These are phyloP conservation scores for Sinhomidia bicolor DNA, from an alignment of 2,888 invertebrate genomes.

Conservation along the genomic window DNA sequence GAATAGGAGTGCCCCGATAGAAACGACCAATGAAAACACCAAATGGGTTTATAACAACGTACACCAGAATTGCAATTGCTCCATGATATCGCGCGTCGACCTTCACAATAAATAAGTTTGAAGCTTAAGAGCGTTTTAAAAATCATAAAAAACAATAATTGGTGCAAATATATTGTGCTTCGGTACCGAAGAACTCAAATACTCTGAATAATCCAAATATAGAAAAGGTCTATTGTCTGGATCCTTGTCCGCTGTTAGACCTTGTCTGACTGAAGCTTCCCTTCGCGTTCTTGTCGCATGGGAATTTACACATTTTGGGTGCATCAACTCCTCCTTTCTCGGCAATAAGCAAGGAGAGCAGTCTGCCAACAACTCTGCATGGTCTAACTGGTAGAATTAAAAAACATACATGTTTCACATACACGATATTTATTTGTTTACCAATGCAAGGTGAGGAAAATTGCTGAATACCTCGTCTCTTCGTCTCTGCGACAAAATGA, in stretches of 20 bases:
- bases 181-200: neutral
- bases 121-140: neutral
- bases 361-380: neutral
- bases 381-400: conserved; percentile 5
- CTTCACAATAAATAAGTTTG: no score
- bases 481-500: no score
- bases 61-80: neutral
- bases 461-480: no score
- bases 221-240: neutral
- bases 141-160: no score
- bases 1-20: conserved; percentile 14
- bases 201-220: conserved; percentile 34
- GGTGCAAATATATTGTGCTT: neutral
- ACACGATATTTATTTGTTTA: no score
- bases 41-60: neutral
- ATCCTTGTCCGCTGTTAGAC: no score
- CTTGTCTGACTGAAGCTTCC: neutral
- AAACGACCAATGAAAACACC: conserved; percentile 3
- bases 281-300: neutral
- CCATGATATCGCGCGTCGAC: conserved; percentile 14
- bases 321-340: neutral
- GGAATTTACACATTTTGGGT: neutral
- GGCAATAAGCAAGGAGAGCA: conserved; percentile 33
- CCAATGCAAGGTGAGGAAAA: no score
- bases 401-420: no score